Conservation (phyloP, 2,113 vertebrate species). For the Equus quagga region DNA sequence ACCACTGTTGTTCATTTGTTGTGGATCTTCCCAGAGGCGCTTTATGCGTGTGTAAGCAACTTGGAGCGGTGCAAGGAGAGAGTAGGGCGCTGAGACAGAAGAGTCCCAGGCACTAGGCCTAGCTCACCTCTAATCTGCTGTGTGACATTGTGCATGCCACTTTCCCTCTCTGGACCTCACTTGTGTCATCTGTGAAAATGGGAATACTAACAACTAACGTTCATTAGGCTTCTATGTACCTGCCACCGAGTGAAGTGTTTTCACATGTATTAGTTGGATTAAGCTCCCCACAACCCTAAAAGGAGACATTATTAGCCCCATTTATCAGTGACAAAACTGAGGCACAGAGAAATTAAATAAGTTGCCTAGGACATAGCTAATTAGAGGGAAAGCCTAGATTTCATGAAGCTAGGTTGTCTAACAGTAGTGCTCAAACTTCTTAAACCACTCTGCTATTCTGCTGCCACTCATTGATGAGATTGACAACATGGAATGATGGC, state of each 20-base stretch:
- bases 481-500: background rate
- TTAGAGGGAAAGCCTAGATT: background rate
- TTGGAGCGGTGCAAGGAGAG: background rate
- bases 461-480: background rate
- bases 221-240: background rate
- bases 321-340: slow-evolving; percentile 5
- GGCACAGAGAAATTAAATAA: slow-evolving; percentile 8
- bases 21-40: background rate
- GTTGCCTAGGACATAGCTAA: background rate
- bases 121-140: background rate
- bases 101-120: background rate
- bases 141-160: background rate
- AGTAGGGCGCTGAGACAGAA: background rate
- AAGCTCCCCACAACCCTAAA: background rate
- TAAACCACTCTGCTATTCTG: rapidly evolving
- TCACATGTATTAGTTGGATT: background rate
- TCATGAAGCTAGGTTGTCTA: background rate
- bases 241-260: background rate
- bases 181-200: background rate
- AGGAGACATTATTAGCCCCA: background rate
- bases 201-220: background rate
- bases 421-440: no score
- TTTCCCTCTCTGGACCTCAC: background rate
- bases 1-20: background rate
- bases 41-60: background rate